Conservation (phyloP, 2,113 vertebrate genomes). For the Copsychus sechellarum region DNA sequence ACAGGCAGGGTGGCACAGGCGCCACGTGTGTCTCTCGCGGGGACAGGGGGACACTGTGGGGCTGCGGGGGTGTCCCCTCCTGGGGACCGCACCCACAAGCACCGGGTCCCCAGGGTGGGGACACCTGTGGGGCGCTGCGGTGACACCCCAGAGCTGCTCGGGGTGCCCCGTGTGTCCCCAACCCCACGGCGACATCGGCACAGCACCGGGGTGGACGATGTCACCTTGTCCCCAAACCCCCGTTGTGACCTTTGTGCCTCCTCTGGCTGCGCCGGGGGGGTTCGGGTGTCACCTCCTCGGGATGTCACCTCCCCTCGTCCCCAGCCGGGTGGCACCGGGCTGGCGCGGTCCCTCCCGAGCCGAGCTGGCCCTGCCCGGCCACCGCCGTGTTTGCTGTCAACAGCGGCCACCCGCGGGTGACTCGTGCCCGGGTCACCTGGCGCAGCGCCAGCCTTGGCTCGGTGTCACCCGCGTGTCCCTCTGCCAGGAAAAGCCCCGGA, state of each 20-base stretch:
- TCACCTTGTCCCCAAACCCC: background rate
- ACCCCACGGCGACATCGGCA: background rate
- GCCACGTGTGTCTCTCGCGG: background rate
- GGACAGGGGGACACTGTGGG: background rate
- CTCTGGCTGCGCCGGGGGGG: rapidly evolving
- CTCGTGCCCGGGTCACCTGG: background rate
- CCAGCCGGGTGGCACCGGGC: background rate
- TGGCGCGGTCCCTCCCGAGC: background rate
- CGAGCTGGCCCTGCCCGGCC: background rate
- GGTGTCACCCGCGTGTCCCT: background rate
- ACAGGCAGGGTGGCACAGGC: background rate
- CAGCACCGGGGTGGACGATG: rapidly evolving
- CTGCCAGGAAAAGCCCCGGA: background rate
- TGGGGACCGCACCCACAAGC: background rate
- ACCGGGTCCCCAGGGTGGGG: background rate
- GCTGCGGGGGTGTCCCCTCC: background rate
- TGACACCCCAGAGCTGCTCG: no score
- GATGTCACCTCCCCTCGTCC: background rate
- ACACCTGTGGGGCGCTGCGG: background rate
- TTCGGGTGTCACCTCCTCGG: background rate
- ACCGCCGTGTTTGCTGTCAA: conserved; percentile 18
- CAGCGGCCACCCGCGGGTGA: background rate
- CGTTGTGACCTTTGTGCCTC: background rate
- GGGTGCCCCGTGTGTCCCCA: background rate
- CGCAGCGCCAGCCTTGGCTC: background rate